Evolutionary conservation across 2,113 vertebrate genomes (phyloP), one percentile per base, ranked within the genome.

Genomic region (Mastomys natalensis): DNA sequence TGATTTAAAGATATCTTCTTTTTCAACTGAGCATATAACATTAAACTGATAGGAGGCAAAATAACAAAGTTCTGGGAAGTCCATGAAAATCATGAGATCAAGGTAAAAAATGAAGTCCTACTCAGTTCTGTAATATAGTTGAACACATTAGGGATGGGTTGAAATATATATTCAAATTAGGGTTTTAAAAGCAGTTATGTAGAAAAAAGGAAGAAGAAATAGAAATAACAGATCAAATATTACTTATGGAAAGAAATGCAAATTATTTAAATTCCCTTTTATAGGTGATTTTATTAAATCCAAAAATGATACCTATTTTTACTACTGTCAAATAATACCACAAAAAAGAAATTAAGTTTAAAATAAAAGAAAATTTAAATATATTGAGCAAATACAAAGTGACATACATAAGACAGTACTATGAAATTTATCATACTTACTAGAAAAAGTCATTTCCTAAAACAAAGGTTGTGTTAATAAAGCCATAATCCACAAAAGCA

Each of bases 301-400:
- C 15, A 84, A 94, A 86, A 73, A 82, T 26, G 17, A 73, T 93
- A 74, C 58, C 24, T 90, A 34, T 58, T 82, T 70, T 40, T 86
- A 24, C 22, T 94, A 37, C 24, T 96, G 92, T 91, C 15, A 89
- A 91, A 26, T 51, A 34, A 76, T 55, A 84, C 3, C 68, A 13
- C 6, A 74, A 91, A 90, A 45, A 72, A n/a, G 34, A 70, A 70
- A n/a, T 24, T 82, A 92, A 78, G 26, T 58, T 40, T 80, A 48
- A 22, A 91, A 68, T 62, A 91, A 96, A 96, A 94, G 51, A 19
- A 95, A 95, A 55, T 87, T 84, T 9, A 94, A 84, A 73, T 81
- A 87, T 91, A 90, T 34, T 73, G 60, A 93, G 37, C n/a, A 94
- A 76, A 81, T 19, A 95, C 68, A 70, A 87, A 91, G 26, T 90